These are phyloP conservation scores for Eulimnadia texana DNA, from an alignment of 1,140 invertebrate species.

Conservation along the genomic window DNA sequence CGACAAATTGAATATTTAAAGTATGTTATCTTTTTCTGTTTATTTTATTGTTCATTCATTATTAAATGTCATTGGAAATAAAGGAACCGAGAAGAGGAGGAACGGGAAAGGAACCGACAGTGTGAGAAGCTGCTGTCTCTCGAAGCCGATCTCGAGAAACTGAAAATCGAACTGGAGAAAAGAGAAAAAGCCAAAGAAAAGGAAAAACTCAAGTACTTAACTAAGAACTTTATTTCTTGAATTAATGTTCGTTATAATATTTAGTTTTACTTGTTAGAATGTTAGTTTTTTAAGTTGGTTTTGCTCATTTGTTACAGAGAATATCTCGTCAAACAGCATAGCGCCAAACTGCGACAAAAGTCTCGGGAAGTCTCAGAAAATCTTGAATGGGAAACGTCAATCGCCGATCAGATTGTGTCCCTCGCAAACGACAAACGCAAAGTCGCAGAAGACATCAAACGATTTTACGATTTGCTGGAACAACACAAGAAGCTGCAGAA, in stretches of 20 bases:
- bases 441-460: background rate
- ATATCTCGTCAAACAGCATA: constrained; percentile 2
- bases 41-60: background rate
- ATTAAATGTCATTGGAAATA: background rate
- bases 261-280: no score
- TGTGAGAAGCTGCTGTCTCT: background rate
- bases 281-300: no score
- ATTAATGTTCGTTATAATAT: no score
- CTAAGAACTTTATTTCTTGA: no score
- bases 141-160: background rate
- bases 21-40: background rate
- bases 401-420: background rate
- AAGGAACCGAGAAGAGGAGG: background rate
- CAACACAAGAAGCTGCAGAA: constrained; percentile 1
- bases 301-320: no score
- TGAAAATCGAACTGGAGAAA: background rate
- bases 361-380: constrained; percentile 1
- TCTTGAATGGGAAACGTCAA: background rate
- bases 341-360: constrained; percentile 1
- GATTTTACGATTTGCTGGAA: constrained; percentile 1
- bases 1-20: background rate
- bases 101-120: background rate
- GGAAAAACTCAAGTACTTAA: background rate
- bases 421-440: background rate
- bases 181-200: background rate